Base-by-base conservation (phyloP, 2,888 invertebrate genomes). In the Drosophila greeni region DNA sequence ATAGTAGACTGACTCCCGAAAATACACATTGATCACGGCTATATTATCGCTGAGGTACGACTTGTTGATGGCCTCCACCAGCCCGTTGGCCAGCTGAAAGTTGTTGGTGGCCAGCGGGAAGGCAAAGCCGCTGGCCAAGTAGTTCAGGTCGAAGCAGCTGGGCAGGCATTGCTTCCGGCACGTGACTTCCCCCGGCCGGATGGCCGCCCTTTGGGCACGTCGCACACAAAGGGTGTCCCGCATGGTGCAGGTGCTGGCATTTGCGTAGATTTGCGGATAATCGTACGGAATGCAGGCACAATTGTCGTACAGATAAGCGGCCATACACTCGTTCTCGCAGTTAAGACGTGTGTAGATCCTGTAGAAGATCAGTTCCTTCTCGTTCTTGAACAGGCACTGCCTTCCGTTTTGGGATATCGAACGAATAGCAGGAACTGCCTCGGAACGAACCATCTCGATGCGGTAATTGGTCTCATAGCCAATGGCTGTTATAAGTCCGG, bases 11-110 rank as follows among this genome's bases (percentile, higher is more conserved):
- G 92, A 92, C 37, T 93, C 92, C 57, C 92, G 91, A 81, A 94
- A 95, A 86, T 91, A 95, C 70, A 95, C 91, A 85, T 95, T 94
- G 34, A 94, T 89, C 0, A 95, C 89, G 5, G 94, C 92, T 89
- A 94, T 92, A 85, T 95, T 95, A 76, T 92, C 89, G 48, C 61
- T 47, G 4, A 86, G 33, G 53, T 86, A 84, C 0, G 74, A 62
- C 29, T 82, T 82, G 12, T 79, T 65, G 40, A 85, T 78, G 3
- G 70, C 65, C 7, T 75, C 76, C 43, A 88, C 69, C 6, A 72
- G 11, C 0, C 52, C n/a, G 16, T 83, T 83, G 5, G 80, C 70
- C 43, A 88, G 76, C 7, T 60, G 70, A 37, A 80, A 87, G 5
- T 85, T 70, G 4, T 66, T 59, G 7, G 56, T 49, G 3, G 82